Base-by-base conservation (phyloP, 1,140 invertebrate genomes). In the Sminthurides bifidus region DNA sequence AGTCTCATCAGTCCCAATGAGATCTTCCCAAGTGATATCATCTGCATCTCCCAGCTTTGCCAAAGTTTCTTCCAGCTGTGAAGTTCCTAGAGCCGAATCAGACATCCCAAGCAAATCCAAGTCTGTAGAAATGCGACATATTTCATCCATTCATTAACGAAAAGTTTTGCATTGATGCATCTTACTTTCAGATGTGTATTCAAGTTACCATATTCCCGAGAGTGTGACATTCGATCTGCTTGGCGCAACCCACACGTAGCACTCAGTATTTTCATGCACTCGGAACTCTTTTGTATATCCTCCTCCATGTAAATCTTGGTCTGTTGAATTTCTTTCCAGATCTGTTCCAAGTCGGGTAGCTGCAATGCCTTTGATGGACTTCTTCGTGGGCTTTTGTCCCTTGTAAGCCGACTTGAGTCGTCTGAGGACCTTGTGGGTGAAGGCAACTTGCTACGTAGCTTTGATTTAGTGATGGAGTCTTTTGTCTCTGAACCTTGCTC, bases 31-130 rank as follows among this genome's bases (percentile, higher is more conserved):
- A 14, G 38, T 33, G 14, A 41, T 48, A 48, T 40, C 41, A 23
- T 35, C 31, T 12, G 19, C 31, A n/a, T 55, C 49, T 33, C 53
- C 56, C 3, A 57, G 29, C 19, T 58, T 53, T n/a, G 40, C 43
- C 14, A 60, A 35, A 35, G 58, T 44, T 3, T 60, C 51, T 31
- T 63, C 57, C 17, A 63, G 52, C 19, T 63, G 57, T 5, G 51
- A 51, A 21, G 46, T 6, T 19, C 35, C 8, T 10, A 35, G 33
- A 35, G n/a, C 8, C n/a, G n/a, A 10, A n/a, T 10, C 33, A 35
- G 8, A 35, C 8, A n/a, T 35, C 8, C 33, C n/a, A 10, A 35
- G n/a, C 8, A 10, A 35, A n/a, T 35, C 33, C 8, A 10, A 8
- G n/a, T 35, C 33, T 10, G 33, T 35, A 35, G n/a, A 35, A 10